These are phyloP conservation scores for Seriola quinqueradiata DNA, from an alignment of 2,113 vertebrate genomes.

Conservation along the genomic window DNA sequence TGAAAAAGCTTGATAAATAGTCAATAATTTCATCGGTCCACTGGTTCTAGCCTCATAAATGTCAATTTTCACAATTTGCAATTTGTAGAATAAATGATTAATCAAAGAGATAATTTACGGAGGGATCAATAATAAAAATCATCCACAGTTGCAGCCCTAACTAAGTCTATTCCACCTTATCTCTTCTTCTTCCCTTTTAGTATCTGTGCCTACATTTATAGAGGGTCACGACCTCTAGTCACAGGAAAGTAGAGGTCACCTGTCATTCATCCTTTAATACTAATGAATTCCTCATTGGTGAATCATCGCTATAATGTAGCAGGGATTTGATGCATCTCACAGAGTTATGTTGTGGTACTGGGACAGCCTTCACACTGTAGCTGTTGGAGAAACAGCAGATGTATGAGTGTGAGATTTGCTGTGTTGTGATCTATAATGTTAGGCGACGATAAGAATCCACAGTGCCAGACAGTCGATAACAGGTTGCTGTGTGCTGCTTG, in stretches of 20 bases:
- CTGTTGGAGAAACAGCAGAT: slow-evolving; percentile 19
- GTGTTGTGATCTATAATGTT: slow-evolving; percentile 30
- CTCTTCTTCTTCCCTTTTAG: neutral
- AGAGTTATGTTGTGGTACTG: slow-evolving; percentile 3
- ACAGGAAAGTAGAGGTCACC: neutral
- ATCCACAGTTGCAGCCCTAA: neutral
- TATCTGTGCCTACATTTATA: neutral
- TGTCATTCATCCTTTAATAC: slow-evolving; percentile 4
- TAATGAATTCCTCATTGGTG: slow-evolving; percentile 3
- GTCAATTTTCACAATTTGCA: neutral
- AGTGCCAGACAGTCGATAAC: slow-evolving; percentile 20
- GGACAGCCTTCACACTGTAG: slow-evolving; percentile 1
- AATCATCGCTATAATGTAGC: neutral
- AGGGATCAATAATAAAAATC: neutral
- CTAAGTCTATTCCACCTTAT: neutral
- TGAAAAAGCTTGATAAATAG: neutral
- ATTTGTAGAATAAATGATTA: too few species aligned
- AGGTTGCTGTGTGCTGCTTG: slow-evolving; percentile 17
- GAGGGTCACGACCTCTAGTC: slow-evolving; percentile 12
- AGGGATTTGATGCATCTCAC: neutral
- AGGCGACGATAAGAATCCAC: neutral
- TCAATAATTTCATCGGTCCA: neutral
- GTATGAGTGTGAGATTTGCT: slow-evolving; percentile 19
- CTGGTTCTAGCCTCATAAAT: neutral
- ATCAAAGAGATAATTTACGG: too few species aligned